Evolutionary conservation across 2,797 vertebrate genomes (phyloP).

Genomic region (Simalia tracyae): DNA sequence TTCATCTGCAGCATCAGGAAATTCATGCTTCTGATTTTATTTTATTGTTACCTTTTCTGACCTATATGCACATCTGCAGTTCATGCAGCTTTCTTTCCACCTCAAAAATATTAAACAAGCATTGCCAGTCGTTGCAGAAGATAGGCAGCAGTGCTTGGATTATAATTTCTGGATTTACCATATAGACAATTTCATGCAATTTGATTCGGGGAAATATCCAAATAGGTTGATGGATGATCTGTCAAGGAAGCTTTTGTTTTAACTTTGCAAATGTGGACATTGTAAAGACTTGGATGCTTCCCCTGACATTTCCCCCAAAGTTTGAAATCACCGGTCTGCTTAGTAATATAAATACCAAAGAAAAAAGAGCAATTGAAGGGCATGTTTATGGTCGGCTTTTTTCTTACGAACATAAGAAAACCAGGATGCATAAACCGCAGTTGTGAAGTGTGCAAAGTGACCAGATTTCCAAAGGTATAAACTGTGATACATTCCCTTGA

Average conservation of each 20-base stretch:
- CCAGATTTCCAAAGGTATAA: neutral
- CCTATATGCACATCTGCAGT: neutral
- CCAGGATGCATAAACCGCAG: neutral
- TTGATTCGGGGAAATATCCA: neutral
- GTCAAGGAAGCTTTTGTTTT: conserved; percentile 10
- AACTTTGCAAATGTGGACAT: neutral
- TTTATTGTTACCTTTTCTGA: neutral
- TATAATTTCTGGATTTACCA: neutral
- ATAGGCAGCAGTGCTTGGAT: neutral
- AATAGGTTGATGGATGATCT: conserved; percentile 1
- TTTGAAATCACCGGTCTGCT: neutral
- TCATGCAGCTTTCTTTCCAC: neutral
- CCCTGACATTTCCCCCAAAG: neutral
- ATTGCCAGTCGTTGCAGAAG: too few species aligned
- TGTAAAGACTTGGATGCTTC: neutral
- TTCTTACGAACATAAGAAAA: neutral
- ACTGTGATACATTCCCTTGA: neutral
- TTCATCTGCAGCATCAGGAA: conserved; percentile 32
- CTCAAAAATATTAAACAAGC: neutral
- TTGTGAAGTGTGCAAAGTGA: neutral
- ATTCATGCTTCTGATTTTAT: neutral
- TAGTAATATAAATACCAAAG: neutral
- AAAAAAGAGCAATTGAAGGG: neutral
- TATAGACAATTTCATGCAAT: neutral
- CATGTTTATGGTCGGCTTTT: neutral